Evolutionary conservation across 2,113 vertebrate genomes (phyloP).

Genomic region (Scopus umbretta): DNA sequence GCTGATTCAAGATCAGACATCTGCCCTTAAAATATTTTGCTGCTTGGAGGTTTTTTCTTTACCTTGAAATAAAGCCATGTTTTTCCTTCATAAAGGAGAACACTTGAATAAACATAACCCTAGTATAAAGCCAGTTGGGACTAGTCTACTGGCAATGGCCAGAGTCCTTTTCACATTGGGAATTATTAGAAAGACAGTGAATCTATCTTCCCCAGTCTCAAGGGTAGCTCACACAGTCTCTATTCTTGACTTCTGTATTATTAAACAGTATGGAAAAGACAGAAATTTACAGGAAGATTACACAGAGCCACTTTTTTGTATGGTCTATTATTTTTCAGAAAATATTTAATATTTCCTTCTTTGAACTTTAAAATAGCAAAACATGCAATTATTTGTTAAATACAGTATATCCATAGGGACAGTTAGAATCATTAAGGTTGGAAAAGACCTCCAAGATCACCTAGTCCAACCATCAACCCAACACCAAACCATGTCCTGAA

Average conservation of each 20-base stretch:
- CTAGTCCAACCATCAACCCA: too few species aligned
- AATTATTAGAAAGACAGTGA: conserved; percentile 21
- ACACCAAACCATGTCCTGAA: too few species aligned
- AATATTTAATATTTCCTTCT: neutral
- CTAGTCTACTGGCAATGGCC: conserved; percentile 25
- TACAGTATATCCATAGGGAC: neutral
- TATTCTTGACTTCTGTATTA: neutral
- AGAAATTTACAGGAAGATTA: neutral
- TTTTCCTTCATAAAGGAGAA: conserved; percentile 58
- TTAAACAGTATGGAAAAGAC: neutral
- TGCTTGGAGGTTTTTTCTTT: conserved; percentile 35
- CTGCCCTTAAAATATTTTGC: conserved; percentile 45
- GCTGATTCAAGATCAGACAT: conserved; percentile 51
- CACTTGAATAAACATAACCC: conserved; percentile 61
- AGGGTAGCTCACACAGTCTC: neutral
- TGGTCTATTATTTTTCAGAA: neutral
- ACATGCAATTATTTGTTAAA: neutral
- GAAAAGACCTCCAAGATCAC: too few species aligned
- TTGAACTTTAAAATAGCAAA: neutral
- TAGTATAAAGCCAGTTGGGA: conserved; percentile 42
- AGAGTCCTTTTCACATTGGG: conserved; percentile 23
- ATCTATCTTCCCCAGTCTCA: neutral
- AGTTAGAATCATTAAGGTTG: too few species aligned
- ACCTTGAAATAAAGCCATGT: conserved; percentile 42
- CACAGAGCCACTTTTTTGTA: neutral